Base-by-base conservation (phyloP, 2,113 vertebrate genomes). In the Leptobrachium ailaonicum region DNA sequence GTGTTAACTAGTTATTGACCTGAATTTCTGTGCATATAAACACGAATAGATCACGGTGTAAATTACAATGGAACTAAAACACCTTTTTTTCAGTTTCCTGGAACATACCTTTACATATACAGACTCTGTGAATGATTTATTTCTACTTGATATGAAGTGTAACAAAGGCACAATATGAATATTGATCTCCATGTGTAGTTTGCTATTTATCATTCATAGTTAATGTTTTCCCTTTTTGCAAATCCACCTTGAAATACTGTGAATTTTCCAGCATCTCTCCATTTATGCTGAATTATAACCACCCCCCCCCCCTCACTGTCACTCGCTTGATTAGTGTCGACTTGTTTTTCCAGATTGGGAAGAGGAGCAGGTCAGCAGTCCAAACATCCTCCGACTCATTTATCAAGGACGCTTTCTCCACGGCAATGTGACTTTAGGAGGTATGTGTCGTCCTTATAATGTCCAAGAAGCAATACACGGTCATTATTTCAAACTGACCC, bases 371-470 rank as follows among this genome's bases (percentile, higher is more conserved):
- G 97, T 98, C 88, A 97, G 96, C 93, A 98, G 97, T 91, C 97
- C 97, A 78, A 96, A 94, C 90, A 99, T 99, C 88, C 93, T 99
- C 83, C 90, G 97, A 83, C 95, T 99, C 88, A 98, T 99, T 94
- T 99, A 98, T 93, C 97, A 99, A 94, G 97, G 97, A 83, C 94
- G 97, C 67, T 99, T 99, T 93, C 95, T 99, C 83, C 97, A 99
- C 63, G 97, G 97, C 90, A 99, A 99, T 79, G 97, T 99, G 87
- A 99, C 97, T 83, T 89, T 99, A 94, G 97, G 97, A 98, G 97
- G 97, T 99, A 92, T 88, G 40, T 50, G 47, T 54, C 43, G 64
- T 79, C 32, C 20, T 66, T 72, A 58, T 54, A 42, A 13, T 32
- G 20, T 32, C 20, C 20, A 32, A 32, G 20, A 32, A 32, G 20